phyloP scores from a whole-genome alignment of 2,113 vertebrate genomes.

The Narcine bancroftii region DNA sequence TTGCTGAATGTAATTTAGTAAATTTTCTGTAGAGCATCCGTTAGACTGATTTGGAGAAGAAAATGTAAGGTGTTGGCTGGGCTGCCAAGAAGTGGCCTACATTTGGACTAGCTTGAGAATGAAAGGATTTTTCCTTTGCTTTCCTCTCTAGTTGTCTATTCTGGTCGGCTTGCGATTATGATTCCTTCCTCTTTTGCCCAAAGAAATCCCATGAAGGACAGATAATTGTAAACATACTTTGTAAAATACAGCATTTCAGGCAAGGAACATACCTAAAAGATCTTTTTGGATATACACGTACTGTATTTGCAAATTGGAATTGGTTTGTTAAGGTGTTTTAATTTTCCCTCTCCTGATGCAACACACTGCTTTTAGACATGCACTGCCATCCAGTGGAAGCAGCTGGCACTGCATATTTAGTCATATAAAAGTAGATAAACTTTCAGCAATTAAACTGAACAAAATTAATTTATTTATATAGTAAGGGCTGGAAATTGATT shows the following conservation, averaged over 20 bases:
- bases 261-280: not conserved
- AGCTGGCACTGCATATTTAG: not conserved
- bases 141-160: not conserved
- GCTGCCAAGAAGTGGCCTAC: not conserved
- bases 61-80: not conserved
- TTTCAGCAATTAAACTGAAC: no score
- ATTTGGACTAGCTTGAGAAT: not conserved
- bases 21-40: not conserved
- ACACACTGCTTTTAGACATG: not conserved
- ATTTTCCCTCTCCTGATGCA: not conserved
- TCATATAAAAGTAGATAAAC: not conserved
- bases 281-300: no score
- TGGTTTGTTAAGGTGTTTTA: not conserved
- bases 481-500: no score
- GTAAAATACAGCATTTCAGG: not conserved
- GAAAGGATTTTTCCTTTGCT: not conserved
- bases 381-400: not conserved
- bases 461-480: no score
- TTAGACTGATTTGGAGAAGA: not conserved
- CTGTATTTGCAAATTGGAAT: not conserved
- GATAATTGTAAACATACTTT: not conserved
- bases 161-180: not conserved
- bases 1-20: not conserved
- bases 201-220: not conserved
- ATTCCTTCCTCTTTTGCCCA: not conserved